Evolutionary conservation across 2,797 vertebrate genomes (phyloP), one percentile per base, ranked within the genome.

Genomic region (Pogonophryne albipinna): DNA sequence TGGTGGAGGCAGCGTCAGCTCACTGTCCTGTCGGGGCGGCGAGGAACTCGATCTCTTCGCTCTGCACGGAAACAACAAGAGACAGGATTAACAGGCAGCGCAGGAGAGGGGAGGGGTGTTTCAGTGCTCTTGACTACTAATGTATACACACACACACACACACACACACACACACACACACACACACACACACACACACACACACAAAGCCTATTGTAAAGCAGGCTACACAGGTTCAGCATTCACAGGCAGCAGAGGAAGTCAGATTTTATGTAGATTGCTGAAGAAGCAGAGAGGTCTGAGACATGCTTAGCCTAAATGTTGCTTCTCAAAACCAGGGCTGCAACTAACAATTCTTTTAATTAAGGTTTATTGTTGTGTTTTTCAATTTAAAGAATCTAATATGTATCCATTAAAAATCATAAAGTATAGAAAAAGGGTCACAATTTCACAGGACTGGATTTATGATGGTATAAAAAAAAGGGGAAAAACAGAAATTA

Each of bases 31-130:
- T 1, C 15, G 84, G 42, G 14, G 44, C 0, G 42, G 87, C 84
- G 0, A 66, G 76, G 79, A 93, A 90, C 55, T 91, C 68, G 0
- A 90, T 85, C 64, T 34, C 74, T 19, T 72, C 78, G 16, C 63
- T 88, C 94, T 95, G 71, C 67, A 71, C 11, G 41, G 60, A 74
- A 14, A 70, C 45, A 78, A 58, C 69, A 57, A 60, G 41, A 84
- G 23, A 75, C 47, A 14, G 6, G 13, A 62, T 85, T 47, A 83
- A 27, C 45, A 44, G 1, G 34, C 10, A 65, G 62, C 15, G n/a
- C 4, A 6, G 45, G 55, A 19, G 23, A n/a, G 50, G 4, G 4
- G 57, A 56, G 16, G 57, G 15, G 49, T n/a, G 68, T 72, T 66
- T 72, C 62, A 47, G 31, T 44, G 27, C 44, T 58, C 20, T 31